Evolutionary conservation across 1,140 invertebrate species (phyloP).

Genomic region (Coenobita brevimanus): DNA sequence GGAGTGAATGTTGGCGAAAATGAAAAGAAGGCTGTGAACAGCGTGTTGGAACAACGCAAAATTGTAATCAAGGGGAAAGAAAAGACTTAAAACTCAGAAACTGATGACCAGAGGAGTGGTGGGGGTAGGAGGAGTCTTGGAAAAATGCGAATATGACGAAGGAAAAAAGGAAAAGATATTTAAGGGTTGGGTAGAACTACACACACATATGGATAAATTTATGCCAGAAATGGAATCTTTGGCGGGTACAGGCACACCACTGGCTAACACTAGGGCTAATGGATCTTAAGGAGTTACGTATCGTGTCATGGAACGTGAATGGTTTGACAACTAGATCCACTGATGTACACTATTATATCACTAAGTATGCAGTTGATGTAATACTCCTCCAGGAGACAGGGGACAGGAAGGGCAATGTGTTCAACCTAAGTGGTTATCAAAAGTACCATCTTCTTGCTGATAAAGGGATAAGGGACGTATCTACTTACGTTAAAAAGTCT

Average conservation of each 20-base stretch:
- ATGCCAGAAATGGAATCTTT: background rate
- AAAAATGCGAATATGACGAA: background rate
- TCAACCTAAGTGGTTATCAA: background rate
- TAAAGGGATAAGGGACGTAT: background rate
- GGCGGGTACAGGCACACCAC: no score
- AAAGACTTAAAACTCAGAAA: background rate
- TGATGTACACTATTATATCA: background rate
- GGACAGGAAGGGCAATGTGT: background rate
- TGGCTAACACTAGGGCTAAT: background rate
- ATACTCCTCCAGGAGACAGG: conserved; percentile 10
- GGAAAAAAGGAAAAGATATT: background rate
- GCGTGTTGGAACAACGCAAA: background rate
- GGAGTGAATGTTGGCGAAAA: background rate
- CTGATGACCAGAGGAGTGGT: background rate
- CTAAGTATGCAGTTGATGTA: background rate
- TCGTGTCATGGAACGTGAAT: no score
- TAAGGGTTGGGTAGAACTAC: conserved; percentile 1
- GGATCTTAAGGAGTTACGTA: background rate
- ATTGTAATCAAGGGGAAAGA: no score
- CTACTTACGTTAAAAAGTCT: background rate
- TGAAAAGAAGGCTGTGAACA: background rate
- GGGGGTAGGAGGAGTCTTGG: no score
- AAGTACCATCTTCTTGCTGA: background rate
- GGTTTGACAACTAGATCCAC: no score
- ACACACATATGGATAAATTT: background rate